Evolutionary conservation across 2,888 invertebrate species (phyloP), one percentile per base, ranked within the genome.

Genomic region (Drosophila borborema): DNA sequence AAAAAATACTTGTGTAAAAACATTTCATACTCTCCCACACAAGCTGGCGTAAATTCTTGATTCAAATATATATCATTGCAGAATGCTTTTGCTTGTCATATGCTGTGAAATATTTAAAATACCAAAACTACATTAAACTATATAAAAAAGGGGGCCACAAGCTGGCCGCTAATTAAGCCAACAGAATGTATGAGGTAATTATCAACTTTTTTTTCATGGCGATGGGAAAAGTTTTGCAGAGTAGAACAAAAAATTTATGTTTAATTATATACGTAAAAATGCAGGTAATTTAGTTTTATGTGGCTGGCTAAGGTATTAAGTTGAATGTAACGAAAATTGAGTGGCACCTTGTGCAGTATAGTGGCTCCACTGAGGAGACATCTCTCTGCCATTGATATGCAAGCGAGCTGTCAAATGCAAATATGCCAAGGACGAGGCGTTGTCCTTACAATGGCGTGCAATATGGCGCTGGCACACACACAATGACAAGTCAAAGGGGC

Each of bases 311-410:
- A 38, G 54, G 38, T 38, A 10, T 2, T 18, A 12, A 9, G 3
- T 71, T 71, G 64, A 67, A 51, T 58, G 61, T 65, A 41, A 38
- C 51, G 54, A 51, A 56, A 54, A 63, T 72, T 43, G 66, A 64
- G 72, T 54, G 56, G 54, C 64, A 75, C 61, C 82, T 67, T 71
- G 28, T 54, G 36, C 34, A 46, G 51, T 43, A 66, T 45, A 53
- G 66, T 71, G 64, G 46, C 67, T 53, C 8, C 38, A 58, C 40
- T 34, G 14, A 54, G 14, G 56, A 77, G 65, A 72, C n/a, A n/a
- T n/a, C n/a, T n/a, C n/a, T n/a, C n/a, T 3, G 67, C 70, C 77
- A 81, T 80, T 86, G 87, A 81, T 86, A 80, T 86, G 83, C 86
- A 64, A 70, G 63, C 79, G 77, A 75, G 79, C 73, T 77, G 84